phyloP scores from a whole-genome alignment of 1,140 invertebrate species.

The Tetragonula clypearis region DNA sequence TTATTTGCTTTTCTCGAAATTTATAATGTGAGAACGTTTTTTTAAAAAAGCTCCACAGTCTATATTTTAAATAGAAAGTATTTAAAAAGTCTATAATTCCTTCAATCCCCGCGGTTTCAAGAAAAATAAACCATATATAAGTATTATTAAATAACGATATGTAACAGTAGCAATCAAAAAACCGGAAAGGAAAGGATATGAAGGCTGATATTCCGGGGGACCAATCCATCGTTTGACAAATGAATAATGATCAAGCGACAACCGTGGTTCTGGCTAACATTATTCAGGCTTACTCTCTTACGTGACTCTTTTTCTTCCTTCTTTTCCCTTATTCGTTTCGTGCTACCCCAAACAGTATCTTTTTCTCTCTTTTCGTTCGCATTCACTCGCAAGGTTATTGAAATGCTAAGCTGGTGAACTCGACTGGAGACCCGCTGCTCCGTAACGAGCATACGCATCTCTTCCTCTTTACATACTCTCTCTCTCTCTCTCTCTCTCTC shows the following conservation, averaged over 20 bases:
- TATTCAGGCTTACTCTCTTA: constrained; percentile 75
- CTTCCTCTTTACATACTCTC: constrained; percentile 30
- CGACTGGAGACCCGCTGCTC: constrained; percentile 18
- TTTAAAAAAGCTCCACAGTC: no score
- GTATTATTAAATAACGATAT: not conserved
- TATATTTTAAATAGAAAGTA: no score
- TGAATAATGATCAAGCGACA: constrained; percentile 73
- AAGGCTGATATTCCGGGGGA: constrained; percentile 48
- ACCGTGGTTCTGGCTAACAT: constrained; percentile 66
- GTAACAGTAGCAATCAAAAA: not conserved
- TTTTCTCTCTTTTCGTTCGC: constrained; percentile 33
- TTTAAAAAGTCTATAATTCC: no score
- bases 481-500: not conserved
- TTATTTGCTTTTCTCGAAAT: no score
- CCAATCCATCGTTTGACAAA: constrained; percentile 71
- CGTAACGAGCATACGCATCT: constrained; percentile 35
- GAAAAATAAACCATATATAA: not conserved
- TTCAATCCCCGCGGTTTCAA: no score
- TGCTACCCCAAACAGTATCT: not conserved
- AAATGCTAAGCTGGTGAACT: constrained; percentile 71
- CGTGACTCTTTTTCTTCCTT: constrained; percentile 49
- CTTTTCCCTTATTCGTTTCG: not conserved
- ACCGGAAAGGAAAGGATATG: not conserved
- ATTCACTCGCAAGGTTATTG: constrained; percentile 67
- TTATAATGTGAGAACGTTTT: no score